Evolutionary conservation across 1,140 invertebrate genomes (phyloP), one percentile per base, ranked within the genome.

Genomic region (Drosophila ohnishii): DNA sequence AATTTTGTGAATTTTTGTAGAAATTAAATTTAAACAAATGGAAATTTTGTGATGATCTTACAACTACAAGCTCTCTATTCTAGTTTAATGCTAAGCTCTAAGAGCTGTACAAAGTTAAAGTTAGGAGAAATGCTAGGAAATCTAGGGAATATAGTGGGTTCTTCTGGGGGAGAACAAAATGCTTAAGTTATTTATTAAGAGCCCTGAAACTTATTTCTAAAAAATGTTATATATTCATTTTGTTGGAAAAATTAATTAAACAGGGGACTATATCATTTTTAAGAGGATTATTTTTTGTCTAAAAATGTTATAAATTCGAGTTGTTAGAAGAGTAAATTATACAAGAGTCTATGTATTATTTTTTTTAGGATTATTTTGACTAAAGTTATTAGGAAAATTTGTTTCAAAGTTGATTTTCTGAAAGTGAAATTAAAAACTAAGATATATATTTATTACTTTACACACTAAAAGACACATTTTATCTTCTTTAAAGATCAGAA

Each of bases 61-160:
- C 51, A 37, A 10, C 34, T 55, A 55, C 8, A 25, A 37, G n/a
- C 34, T 22, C 13, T 22, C 51, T 25, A 55, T n/a, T 55, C 19
- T 55, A 55, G 13, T 10, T 55, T 37, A 55, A 25, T 14, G 10
- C 51, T 55, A 55, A 55, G 51, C 51, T 55, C 51, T 55, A 37
- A 6, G 19, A 55, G 51, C 51, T 55, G 51, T 55, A 55, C 50
- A 53, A 19, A 11, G 11, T 19, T 19, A 0, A 16, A 8, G n/a
- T 19, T 9, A 2, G 13, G 19, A 32, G 7, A 28, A 50, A 8
- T 19, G 16, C 48, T 34, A 22, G 9, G 32, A 9, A 9, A 14
- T 22, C 32, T 14, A 3, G 19, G 7, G 13, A 53, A 2, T 22
- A 22, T 5, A 10, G n/a, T 1, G 1, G 19, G 14, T 35, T 19